Evolutionary conservation across 2,797 vertebrate genomes (phyloP).

Genomic region (Sebastes glaucus): DNA sequence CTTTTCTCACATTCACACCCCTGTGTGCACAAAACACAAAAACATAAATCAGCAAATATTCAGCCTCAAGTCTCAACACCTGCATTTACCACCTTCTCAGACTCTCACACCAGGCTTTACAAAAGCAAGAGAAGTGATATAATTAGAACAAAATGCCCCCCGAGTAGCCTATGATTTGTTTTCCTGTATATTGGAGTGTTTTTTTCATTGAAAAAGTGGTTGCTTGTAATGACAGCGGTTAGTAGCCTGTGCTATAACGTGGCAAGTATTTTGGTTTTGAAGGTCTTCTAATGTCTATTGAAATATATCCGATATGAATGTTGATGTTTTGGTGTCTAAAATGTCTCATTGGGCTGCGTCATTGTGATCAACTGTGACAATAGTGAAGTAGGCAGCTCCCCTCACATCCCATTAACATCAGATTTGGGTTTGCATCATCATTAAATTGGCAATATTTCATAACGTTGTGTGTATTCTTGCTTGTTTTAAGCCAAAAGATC

Average conservation of each 20-base stretch:
- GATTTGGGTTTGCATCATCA: neutral
- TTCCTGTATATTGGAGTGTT: neutral
- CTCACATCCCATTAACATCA: neutral
- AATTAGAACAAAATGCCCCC: neutral
- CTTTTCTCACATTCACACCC: neutral
- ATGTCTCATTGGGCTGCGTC: neutral
- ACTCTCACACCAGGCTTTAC: neutral
- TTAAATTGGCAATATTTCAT: neutral
- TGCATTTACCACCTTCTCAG: neutral
- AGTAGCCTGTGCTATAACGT: accelerated
- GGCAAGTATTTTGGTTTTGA: neutral
- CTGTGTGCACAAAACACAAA: neutral
- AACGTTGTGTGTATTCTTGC: neutral
- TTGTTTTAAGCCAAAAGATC: neutral
- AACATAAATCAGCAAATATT: neutral
- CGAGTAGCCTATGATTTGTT: neutral
- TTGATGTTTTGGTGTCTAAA: neutral
- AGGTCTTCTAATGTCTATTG: neutral
- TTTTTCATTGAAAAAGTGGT: neutral
- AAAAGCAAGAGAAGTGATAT: neutral
- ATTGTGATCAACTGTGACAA: neutral
- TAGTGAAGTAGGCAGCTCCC: neutral
- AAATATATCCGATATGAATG: neutral
- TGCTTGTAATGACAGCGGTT: neutral
- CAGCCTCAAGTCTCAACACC: neutral